Evolutionary conservation across 2,113 vertebrate species (phyloP).

Genomic region (Ifrita kowaldi): DNA sequence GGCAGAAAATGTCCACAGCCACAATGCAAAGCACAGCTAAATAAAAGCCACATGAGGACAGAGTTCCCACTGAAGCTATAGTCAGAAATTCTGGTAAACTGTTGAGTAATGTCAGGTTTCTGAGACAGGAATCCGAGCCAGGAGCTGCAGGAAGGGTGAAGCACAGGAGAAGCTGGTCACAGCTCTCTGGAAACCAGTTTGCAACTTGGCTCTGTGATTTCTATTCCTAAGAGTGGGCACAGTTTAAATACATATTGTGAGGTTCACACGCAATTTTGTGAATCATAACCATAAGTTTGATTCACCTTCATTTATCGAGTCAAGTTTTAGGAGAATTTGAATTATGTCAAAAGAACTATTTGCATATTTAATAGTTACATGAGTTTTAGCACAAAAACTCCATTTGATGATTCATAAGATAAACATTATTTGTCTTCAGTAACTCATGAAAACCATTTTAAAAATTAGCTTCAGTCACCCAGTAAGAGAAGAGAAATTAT

Average conservation of each 20-base stretch:
- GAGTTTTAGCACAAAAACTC: not conserved
- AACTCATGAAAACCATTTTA: not conserved
- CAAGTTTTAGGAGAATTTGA: not conserved
- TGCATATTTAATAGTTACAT: not conserved
- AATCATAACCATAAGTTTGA: not conserved
- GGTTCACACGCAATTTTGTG: not conserved
- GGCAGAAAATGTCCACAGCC: not conserved
- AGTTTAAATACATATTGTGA: not conserved
- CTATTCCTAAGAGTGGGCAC: not conserved
- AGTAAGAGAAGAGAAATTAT: not conserved
- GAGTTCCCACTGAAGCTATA: not conserved
- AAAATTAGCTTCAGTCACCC: not conserved
- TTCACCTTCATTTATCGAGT: not conserved
- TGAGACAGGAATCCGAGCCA: rapidly evolving
- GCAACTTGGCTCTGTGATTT: not conserved
- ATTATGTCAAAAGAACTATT: not conserved
- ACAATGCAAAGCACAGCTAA: not conserved
- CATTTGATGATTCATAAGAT: not conserved
- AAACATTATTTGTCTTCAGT: not conserved
- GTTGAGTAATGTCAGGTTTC: not conserved
- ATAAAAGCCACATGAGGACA: rapidly evolving
- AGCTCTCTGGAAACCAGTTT: not conserved
- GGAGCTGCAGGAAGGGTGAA: not conserved
- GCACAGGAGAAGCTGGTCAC: not conserved
- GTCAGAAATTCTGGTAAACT: not conserved